Evolutionary conservation across 2,113 vertebrate genomes (phyloP).

Genomic region (Scomber scombrus): DNA sequence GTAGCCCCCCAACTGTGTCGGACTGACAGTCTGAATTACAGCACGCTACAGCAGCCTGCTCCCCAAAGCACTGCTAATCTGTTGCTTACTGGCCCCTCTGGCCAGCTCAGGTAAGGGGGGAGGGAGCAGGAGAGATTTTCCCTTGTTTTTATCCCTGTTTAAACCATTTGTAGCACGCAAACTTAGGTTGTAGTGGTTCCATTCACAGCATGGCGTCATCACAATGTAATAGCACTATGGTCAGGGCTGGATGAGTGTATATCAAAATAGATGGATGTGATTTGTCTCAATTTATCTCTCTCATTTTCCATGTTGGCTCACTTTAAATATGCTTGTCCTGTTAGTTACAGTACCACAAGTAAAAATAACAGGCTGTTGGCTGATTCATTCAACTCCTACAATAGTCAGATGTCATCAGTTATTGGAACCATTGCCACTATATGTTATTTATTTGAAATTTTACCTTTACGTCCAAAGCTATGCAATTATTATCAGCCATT

Average conservation of each 20-base stretch:
- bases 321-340: background rate
- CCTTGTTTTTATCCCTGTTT: slow-evolving; percentile 1
- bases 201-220: background rate
- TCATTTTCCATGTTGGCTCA: background rate
- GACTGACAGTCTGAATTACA: slow-evolving; percentile 81
- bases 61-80: slow-evolving; percentile 74
- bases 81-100: slow-evolving; percentile 66
- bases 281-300: background rate
- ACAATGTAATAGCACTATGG: background rate
- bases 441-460: no score
- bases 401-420: no score
- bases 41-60: slow-evolving; percentile 76
- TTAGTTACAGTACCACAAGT: background rate
- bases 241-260: background rate
- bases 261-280: no score
- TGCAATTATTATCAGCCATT: no score
- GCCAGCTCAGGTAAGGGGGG: slow-evolving; percentile 66
- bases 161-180: slow-evolving; percentile 2
- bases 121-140: background rate
- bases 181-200: background rate
- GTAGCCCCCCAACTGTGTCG: slow-evolving; percentile 76
- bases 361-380: background rate
- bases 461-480: no score
- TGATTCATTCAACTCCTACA: background rate
- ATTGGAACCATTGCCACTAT: no score